Conservation (phyloP, 2,113 vertebrate genomes). For the Sapajus apella region DNA sequence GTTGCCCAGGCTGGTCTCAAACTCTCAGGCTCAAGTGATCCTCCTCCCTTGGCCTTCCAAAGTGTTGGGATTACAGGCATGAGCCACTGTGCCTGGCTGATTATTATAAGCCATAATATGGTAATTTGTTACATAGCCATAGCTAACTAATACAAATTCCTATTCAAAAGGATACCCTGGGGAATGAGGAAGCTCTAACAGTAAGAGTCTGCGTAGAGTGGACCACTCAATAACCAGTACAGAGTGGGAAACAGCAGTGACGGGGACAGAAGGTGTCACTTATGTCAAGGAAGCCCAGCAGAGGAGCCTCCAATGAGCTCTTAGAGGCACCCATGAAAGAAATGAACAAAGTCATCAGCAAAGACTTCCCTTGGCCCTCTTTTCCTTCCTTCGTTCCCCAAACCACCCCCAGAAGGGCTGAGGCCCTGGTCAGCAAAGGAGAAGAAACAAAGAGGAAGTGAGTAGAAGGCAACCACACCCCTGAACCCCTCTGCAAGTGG, state of each 20-base stretch:
- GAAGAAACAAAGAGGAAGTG: not conserved
- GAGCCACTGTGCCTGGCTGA: too few species aligned
- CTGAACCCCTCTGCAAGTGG: too few species aligned
- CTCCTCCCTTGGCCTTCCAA: too few species aligned
- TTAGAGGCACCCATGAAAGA: not conserved
- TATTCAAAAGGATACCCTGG: not conserved
- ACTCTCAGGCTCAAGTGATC: too few species aligned
- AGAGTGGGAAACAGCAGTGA: not conserved
- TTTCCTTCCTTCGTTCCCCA: not conserved
- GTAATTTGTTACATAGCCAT: not conserved
- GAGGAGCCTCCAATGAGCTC: not conserved
- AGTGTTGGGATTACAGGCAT: too few species aligned
- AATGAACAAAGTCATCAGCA: not conserved
- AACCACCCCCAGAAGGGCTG: not conserved
- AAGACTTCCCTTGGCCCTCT: not conserved
- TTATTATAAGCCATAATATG: not conserved
- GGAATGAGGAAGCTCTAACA: not conserved
- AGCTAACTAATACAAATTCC: not conserved
- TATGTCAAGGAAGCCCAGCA: not conserved
- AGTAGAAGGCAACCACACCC: not conserved
- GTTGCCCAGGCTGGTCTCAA: too few species aligned
- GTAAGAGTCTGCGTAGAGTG: not conserved
- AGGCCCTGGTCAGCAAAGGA: not conserved
- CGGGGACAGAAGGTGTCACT: not conserved
- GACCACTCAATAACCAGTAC: not conserved